Conservation (phyloP, 1,140 invertebrate genomes). For the Drosophila serrata region DNA sequence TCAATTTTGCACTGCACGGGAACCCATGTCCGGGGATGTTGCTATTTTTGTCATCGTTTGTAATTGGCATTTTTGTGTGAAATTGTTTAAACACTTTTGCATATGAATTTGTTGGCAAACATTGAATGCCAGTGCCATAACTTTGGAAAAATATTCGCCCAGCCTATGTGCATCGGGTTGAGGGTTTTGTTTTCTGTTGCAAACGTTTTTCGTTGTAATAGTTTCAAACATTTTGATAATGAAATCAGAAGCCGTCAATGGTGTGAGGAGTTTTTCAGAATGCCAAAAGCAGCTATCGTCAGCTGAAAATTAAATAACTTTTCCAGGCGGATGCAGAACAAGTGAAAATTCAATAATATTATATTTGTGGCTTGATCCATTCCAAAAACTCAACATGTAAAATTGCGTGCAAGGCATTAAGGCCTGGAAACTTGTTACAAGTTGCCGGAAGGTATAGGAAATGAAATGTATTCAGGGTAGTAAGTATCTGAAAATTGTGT, state of each 20-base stretch:
- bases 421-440: neutral
- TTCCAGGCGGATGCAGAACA: neutral
- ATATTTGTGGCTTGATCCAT: neutral
- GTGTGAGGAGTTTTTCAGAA: conserved; percentile 1
- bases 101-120: conserved; percentile 42
- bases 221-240: conserved; percentile 28
- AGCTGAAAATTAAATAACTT: conserved; percentile 15
- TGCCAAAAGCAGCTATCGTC: neutral
- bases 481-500: conserved; percentile 7
- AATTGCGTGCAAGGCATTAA: conserved; percentile 2
- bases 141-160: conserved; percentile 46
- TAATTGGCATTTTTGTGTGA: conserved; percentile 49
- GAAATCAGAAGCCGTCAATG: conserved; percentile 32
- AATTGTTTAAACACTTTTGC: conserved; percentile 52
- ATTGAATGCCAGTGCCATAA: conserved; percentile 11
- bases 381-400: neutral
- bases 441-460: neutral
- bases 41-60: conserved; percentile 43
- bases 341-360: conserved; percentile 6
- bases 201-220: neutral
- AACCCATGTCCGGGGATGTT: neutral
- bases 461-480: neutral
- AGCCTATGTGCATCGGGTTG: too few relatives aligned
- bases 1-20: conserved; percentile 32
- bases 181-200: neutral